phyloP scores from a whole-genome alignment of 2,113 vertebrate genomes.

The Calyptomena viridis region DNA sequence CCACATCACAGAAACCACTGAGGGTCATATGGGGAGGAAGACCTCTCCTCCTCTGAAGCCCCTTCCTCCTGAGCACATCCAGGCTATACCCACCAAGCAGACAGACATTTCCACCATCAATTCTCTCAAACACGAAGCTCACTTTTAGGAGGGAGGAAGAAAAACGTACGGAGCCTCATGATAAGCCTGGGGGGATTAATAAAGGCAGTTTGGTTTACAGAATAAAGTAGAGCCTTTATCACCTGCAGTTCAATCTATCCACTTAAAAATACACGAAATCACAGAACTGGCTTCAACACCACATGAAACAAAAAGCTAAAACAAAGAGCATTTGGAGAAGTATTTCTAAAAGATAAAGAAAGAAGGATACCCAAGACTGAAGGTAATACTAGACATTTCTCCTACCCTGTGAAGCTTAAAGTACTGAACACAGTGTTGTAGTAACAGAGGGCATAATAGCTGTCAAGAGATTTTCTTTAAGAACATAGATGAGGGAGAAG shows the following conservation, averaged over 20 bases:
- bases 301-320: slow-evolving; percentile 29
- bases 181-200: slow-evolving; percentile 14
- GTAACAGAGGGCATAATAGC: background rate
- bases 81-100: fast-evolving
- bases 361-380: background rate
- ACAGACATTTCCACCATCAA: background rate
- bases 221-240: slow-evolving; percentile 22
- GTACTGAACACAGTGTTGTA: background rate
- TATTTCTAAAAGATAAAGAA: slow-evolving; percentile 24
- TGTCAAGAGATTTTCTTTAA: slow-evolving; percentile 4
- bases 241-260: background rate
- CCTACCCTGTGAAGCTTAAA: background rate
- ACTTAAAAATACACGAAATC: slow-evolving; percentile 7
- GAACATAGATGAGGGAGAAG: background rate
- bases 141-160: background rate
- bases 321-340: background rate
- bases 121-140: background rate
- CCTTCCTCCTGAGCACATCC: background rate
- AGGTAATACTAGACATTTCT: background rate
- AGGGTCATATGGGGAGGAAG: background rate
- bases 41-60: background rate
- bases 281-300: background rate
- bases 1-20: background rate
- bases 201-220: background rate
- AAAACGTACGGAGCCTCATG: background rate